Conservation (phyloP, 2,797 vertebrate species). For the Crenichthys baileyi region DNA sequence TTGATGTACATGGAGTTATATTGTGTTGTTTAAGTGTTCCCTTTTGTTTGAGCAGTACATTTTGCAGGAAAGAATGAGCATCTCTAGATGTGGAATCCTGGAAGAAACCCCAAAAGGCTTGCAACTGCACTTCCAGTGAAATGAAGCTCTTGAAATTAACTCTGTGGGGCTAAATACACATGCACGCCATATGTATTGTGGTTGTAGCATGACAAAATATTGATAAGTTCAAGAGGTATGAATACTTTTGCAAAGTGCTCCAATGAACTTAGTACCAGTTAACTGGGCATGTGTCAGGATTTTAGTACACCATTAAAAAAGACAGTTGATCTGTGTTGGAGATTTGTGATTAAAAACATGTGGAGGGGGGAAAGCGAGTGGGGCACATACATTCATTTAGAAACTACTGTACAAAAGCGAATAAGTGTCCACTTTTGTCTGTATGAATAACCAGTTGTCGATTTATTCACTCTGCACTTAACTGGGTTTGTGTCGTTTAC, state of each 20-base stretch:
- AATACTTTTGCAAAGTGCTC: not conserved
- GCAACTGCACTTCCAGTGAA: too few relatives aligned
- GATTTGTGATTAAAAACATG: constrained; percentile 39
- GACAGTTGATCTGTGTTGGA: not conserved
- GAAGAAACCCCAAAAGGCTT: too few relatives aligned
- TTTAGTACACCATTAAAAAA: not conserved
- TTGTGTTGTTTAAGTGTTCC: too few relatives aligned
- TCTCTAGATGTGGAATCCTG: too few relatives aligned
- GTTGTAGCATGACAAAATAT: too few relatives aligned
- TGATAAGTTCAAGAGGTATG: too few relatives aligned
- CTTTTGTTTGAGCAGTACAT: too few relatives aligned
- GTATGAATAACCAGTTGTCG: constrained; percentile 20
- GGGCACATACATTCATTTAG: not conserved
- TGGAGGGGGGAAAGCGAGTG: not conserved
- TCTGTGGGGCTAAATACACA: too few relatives aligned
- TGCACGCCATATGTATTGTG: too few relatives aligned
- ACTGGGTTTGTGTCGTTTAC: constrained; percentile 23
- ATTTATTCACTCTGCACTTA: not conserved
- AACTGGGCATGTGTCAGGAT: not conserved
- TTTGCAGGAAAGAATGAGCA: too few relatives aligned
- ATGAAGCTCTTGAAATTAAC: too few relatives aligned
- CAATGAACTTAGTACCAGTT: not conserved
- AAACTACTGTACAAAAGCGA: constrained; percentile 7
- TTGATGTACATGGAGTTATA: too few relatives aligned
- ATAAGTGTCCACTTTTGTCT: constrained; percentile 19